Evolutionary conservation across 2,797 vertebrate species (phyloP).

Genomic region (Centroberyx gerrardi): DNA sequence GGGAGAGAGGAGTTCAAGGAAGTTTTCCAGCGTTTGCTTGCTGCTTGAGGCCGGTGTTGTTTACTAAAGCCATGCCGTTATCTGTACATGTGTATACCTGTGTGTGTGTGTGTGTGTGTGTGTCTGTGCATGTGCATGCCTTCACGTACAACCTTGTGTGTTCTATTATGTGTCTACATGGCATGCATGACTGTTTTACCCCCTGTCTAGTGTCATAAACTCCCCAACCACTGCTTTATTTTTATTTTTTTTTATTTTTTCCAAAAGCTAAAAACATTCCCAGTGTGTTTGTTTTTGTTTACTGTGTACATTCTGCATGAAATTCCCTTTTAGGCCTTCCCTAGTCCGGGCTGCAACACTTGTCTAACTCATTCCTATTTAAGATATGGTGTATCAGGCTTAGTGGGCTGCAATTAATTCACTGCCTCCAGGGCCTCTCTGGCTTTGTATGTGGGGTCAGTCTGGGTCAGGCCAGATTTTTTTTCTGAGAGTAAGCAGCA

Average conservation of each 20-base stretch:
- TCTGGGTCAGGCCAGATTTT: conserved; percentile 85
- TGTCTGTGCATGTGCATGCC: conserved; percentile 19
- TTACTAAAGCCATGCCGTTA: conserved; percentile 39
- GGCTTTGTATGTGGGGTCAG: conserved; percentile 87
- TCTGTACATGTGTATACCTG: conserved; percentile 31
- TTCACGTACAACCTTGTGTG: conserved; percentile 29
- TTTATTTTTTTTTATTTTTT: not conserved
- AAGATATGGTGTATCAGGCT: conserved; percentile 83
- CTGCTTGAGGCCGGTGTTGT: conserved; percentile 45
- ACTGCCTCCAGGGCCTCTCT: conserved; percentile 85
- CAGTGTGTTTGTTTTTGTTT: conserved; percentile 67
- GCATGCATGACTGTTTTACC: not conserved
- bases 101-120: conserved; percentile 18
- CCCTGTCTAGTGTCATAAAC: conserved; percentile 10
- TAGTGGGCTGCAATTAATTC: conserved; percentile 87
- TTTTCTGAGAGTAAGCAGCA: conserved; percentile 81
- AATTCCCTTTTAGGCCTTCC: conserved; percentile 59
- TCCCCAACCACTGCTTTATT: conserved; percentile 11
- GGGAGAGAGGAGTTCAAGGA: conserved; percentile 27
- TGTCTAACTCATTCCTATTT: conserved; percentile 73
- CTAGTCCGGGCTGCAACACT: conserved; percentile 40
- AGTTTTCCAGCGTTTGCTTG: conserved; percentile 52
- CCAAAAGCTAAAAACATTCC: conserved; percentile 37
- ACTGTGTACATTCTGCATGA: conserved; percentile 49
- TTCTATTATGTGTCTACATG: not conserved